Evolutionary conservation across 2,797 vertebrate genomes (phyloP).

Genomic region (Simalia tracyae): DNA sequence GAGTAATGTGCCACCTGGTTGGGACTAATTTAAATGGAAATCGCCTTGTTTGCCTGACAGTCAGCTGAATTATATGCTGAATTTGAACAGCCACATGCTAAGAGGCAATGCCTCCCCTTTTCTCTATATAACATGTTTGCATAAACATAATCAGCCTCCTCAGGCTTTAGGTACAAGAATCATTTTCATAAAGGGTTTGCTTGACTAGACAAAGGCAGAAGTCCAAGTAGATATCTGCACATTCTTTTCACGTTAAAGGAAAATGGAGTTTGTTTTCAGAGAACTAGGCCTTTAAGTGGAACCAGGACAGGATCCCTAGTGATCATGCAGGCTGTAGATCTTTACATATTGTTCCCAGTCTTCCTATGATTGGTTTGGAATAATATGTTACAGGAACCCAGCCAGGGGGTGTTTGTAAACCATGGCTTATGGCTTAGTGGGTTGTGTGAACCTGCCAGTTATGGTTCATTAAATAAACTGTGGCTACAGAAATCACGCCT

Average conservation of each 20-base stretch:
- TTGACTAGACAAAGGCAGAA: background rate
- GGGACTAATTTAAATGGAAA: conserved; percentile 65
- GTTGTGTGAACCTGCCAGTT: background rate
- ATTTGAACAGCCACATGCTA: conserved; percentile 43
- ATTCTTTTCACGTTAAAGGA: background rate
- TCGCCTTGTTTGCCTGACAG: conserved; percentile 56
- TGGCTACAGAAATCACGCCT: background rate
- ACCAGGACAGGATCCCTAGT: background rate
- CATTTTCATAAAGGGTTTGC: background rate
- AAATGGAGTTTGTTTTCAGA: background rate
- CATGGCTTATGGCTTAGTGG: background rate
- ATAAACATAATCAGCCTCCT: conserved; percentile 29
- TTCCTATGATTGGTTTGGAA: background rate
- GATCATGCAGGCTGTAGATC: background rate
- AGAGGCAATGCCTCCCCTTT: conserved; percentile 21
- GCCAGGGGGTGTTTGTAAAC: background rate
- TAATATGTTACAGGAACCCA: background rate
- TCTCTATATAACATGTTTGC: conserved; percentile 48
- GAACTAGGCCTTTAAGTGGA: background rate
- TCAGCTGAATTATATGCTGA: conserved; percentile 50
- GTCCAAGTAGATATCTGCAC: conserved; percentile 2
- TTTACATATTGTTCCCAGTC: background rate
- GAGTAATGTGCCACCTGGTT: conserved; percentile 34
- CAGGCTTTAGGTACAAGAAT: conserved; percentile 25
- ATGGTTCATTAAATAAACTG: background rate